phyloP scores from a whole-genome alignment of 2,888 invertebrate genomes.

The Agapetus fuscipes region DNA sequence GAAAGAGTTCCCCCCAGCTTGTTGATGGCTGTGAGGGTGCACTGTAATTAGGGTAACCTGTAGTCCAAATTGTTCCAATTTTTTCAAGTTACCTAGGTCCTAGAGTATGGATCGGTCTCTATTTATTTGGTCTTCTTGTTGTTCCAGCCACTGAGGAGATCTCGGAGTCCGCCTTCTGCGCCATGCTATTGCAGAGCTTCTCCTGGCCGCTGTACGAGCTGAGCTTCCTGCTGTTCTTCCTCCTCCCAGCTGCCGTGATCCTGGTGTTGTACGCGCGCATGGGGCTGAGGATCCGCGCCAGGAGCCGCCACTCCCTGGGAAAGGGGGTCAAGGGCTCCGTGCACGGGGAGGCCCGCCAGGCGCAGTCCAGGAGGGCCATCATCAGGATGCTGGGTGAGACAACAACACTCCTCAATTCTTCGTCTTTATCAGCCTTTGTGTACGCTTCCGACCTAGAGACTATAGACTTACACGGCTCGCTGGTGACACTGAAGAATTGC shows the following conservation, averaged over 20 bases:
- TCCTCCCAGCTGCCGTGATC: slow-evolving; percentile 61
- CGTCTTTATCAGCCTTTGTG: too few relatives aligned
- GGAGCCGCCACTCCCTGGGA: slow-evolving; percentile 36
- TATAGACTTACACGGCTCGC: too few relatives aligned
- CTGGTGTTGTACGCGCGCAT: slow-evolving; percentile 70
- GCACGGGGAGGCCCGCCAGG: slow-evolving; percentile 57
- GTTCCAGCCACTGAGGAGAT: slow-evolving; percentile 40
- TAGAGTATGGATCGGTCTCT: too few relatives aligned
- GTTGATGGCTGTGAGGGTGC: too few relatives aligned
- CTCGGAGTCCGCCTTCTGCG: slow-evolving; percentile 73
- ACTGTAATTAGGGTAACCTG: too few relatives aligned
- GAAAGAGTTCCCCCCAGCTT: too few relatives aligned
- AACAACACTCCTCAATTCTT: too few relatives aligned
- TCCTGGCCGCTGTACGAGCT: slow-evolving; percentile 67
- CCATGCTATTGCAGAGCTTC: slow-evolving; percentile 50
- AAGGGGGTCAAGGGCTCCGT: slow-evolving; percentile 52
- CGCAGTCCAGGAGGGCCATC: slow-evolving; percentile 63
- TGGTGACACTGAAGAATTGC: too few relatives aligned
- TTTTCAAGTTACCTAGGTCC: too few relatives aligned
- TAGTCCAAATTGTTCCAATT: too few relatives aligned
- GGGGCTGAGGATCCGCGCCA: slow-evolving; percentile 56
- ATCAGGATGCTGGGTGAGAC: slow-evolving; percentile 71
- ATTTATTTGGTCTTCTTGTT: slow-evolving; percentile 1
- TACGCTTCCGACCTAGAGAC: too few relatives aligned
- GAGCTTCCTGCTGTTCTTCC: slow-evolving; percentile 75